Evolutionary conservation across 2,797 vertebrate species (phyloP).

Genomic region (Hemitrygon akajei): DNA sequence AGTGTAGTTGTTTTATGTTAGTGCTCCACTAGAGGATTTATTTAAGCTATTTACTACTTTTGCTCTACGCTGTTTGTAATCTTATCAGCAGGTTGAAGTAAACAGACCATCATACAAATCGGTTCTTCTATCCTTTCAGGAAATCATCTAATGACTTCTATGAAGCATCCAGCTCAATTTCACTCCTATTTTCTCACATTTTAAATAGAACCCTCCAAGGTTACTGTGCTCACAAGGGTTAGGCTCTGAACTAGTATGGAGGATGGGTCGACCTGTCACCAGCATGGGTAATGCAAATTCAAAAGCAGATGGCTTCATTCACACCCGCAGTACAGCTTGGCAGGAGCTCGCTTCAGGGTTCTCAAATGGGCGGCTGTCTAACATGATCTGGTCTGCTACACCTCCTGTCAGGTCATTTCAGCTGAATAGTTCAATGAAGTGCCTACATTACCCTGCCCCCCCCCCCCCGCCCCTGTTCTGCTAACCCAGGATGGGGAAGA

Average conservation of each 20-base stretch:
- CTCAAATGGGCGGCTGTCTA: neutral
- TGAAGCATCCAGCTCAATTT: neutral
- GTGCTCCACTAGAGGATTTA: neutral
- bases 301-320: slow-evolving; percentile 30
- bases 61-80: neutral
- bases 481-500: neutral
- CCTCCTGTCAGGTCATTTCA: neutral
- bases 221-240: neutral
- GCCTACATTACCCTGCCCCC: neutral
- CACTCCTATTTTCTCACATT: slow-evolving; percentile 16
- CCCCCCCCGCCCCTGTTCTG: neutral
- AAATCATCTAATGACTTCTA: neutral
- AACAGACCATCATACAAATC: neutral
- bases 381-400: neutral
- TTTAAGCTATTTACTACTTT: neutral
- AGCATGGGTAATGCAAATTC: neutral
- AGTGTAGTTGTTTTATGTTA: neutral
- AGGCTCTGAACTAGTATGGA: neutral
- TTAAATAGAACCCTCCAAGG: neutral
- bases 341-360: neutral
- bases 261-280: neutral
- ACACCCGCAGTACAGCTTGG: slow-evolving; percentile 1
- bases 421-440: neutral
- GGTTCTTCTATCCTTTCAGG: no score
- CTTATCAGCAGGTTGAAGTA: neutral